Evolutionary conservation across 2,113 vertebrate genomes (phyloP).

Genomic region (Nannospalax galili): DNA sequence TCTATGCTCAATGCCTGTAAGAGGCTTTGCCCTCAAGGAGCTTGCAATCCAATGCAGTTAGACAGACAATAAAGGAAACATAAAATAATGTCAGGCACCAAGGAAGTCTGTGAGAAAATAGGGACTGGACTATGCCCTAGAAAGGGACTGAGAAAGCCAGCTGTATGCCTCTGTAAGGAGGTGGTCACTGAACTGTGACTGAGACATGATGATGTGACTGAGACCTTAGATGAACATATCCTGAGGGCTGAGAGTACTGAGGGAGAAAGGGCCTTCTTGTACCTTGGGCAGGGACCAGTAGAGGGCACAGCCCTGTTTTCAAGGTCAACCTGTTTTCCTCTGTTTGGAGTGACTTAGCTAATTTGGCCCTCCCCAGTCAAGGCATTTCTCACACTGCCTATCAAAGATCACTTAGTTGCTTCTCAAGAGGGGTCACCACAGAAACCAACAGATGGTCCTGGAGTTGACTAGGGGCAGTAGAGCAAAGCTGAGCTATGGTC

Average conservation of each 20-base stretch:
- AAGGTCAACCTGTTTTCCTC: conserved; percentile 55
- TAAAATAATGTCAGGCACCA: neutral
- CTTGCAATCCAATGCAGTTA: neutral
- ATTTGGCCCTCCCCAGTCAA: neutral
- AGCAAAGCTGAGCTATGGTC: no score
- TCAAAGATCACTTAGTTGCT: neutral
- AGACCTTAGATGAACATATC: no score
- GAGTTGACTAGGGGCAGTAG: neutral
- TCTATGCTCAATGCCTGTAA: neutral
- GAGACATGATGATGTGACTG: neutral
- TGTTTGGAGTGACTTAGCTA: neutral
- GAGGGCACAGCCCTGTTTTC: conserved; percentile 12
- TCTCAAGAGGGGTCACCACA: neutral
- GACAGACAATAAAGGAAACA: neutral
- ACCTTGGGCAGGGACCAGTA: neutral
- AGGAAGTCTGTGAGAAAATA: neutral
- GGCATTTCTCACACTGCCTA: neutral
- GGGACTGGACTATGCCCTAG: neutral
- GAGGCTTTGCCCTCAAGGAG: neutral
- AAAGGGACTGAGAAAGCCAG: neutral
- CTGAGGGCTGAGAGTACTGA: no score
- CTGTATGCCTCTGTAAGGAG: neutral
- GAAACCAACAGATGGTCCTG: neutral
- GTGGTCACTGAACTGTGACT: neutral
- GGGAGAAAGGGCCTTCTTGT: neutral